phyloP scores from a whole-genome alignment of 2,888 invertebrate species.

The Cataglyphis livida region DNA sequence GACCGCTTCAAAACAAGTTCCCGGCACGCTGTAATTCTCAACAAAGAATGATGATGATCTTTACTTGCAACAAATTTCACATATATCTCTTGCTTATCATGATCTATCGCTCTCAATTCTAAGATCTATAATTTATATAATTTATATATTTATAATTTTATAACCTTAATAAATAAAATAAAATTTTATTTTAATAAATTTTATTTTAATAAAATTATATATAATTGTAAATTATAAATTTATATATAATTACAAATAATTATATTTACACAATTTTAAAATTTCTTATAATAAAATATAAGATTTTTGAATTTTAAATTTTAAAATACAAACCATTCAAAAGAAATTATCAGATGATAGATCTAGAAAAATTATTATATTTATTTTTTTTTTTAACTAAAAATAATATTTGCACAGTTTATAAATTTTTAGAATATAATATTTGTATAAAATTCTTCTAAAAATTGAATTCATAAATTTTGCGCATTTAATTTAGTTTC shows the following conservation, averaged over 20 bases:
- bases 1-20: slow-evolving; percentile 48
- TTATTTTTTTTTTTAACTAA: not conserved
- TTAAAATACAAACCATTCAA: not conserved
- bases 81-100: not conserved
- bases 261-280: no score
- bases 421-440: not conserved
- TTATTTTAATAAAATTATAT: no score
- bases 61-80: slow-evolving; percentile 40
- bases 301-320: not conserved
- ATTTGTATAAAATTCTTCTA: not conserved
- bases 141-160: no score
- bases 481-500: not conserved
- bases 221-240: no score
- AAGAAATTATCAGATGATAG: not conserved
- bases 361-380: not conserved
- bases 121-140: no score
- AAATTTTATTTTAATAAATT: no score
- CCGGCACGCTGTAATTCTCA: slow-evolving; percentile 12
- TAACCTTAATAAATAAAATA: no score
- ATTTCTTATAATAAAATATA: not conserved
- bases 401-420: not conserved
- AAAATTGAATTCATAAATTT: not conserved
- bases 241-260: no score
- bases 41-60: slow-evolving; percentile 51
- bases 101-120: not conserved